Evolutionary conservation across 2,888 invertebrate species (phyloP), one percentile per base, ranked within the genome.

Genomic region (Orthonevra nobilis): DNA sequence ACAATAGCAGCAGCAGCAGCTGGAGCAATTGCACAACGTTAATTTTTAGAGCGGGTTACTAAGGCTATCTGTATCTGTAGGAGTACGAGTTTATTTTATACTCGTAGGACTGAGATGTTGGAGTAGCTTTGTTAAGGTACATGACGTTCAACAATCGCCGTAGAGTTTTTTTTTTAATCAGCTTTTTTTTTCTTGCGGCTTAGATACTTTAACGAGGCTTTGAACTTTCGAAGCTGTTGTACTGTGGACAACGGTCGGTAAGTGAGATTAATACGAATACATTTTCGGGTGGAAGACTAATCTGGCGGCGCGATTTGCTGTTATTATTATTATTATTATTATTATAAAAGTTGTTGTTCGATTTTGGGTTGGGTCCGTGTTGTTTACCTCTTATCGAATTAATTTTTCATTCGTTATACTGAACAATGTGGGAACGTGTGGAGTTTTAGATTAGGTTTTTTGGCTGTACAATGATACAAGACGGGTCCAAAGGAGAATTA

Each of bases 41-140:
- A 79, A 79, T 79, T 79, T 79, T 72, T 79, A 79, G 73, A 79
- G 56, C 73, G 73, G 50, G 73, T 68, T 73, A 73, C 61, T 68
- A 50, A 73, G 38, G 46, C 54, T 54, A 38, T 54, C 54, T 56
- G 50, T 56, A 58, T n/a, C 61, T 61, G 70, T 77, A 61, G 72
- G 72, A 56, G 66, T 61, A 32, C 1, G 9, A n/a, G n/a, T n/a
- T n/a, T n/a, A n/a, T n/a, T n/a, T n/a, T n/a, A n/a, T 52, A 15
- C 17, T 23, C 15, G 10, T 23, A 34, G 40, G 17, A 54, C 46
- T 66, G 66, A 68, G 66, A 61, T 73, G 73, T 56, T 68, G 66
- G 61, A 46, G 73, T 79, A 79, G 66, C 79, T 73, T 61, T 66
- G 73, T 48, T 61, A 30, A n/a, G 46, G 54, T 50, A 73, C 79